Conservation (phyloP, 1,140 invertebrate species). For the Drosophila parabipectinata region DNA sequence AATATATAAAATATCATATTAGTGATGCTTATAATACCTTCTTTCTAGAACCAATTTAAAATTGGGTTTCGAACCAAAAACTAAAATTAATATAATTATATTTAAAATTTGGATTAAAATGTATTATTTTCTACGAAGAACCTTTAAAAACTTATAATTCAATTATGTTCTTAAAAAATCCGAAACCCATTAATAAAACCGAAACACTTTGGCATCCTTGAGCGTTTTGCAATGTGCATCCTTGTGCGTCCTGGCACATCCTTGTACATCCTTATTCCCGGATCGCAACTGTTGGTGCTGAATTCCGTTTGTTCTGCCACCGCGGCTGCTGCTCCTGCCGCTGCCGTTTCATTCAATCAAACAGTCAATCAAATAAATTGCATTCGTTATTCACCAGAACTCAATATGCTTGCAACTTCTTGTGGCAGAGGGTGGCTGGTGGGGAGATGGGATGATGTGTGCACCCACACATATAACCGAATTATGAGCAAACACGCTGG, state of each 20-base stretch:
- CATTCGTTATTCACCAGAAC: constrained; percentile 71
- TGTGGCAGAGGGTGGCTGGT: neutral
- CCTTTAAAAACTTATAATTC: too few relatives aligned
- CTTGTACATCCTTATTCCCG: constrained; percentile 6
- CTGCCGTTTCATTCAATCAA: constrained; percentile 70
- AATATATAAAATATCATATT: too few relatives aligned
- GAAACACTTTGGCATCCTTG: neutral
- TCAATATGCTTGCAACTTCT: constrained; percentile 61
- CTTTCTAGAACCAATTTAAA: too few relatives aligned
- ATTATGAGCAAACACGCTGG: constrained; percentile 64
- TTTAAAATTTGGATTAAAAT: too few relatives aligned
- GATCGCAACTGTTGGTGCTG: constrained; percentile 11
- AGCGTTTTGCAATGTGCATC: neutral
- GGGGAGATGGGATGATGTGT: constrained; percentile 1
- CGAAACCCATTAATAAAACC: too few relatives aligned
- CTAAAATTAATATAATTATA: too few relatives aligned
- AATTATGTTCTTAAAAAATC: too few relatives aligned
- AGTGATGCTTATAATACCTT: too few relatives aligned
- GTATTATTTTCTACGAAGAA: too few relatives aligned
- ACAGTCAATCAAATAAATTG: constrained; percentile 80
- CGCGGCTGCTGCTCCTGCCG: constrained; percentile 39
- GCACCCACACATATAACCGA: constrained; percentile 56
- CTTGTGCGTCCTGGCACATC: constrained; percentile 3
- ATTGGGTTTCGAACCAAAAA: too few relatives aligned
- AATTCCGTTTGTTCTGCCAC: constrained; percentile 37